A percentile compares a stretch with the other conserved stretches of the same genome.
Evolutionary conservation across 2,113 vertebrate species (phyloP).

Genomic region (Otolemur garnettii): DNA sequence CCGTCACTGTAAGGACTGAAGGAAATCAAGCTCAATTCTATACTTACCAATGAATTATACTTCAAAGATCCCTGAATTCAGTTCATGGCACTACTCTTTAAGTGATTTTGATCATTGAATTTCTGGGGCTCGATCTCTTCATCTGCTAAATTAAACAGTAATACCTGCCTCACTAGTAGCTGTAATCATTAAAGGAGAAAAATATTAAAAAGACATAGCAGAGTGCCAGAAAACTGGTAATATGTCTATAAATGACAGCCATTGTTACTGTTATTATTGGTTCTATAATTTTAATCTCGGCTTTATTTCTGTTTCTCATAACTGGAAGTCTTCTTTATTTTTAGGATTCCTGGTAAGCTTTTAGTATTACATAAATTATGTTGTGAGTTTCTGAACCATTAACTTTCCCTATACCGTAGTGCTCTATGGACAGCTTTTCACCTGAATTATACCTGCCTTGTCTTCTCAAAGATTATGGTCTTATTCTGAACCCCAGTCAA

Average conservation of each 20-base stretch:
- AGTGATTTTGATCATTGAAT: slow-evolving; percentile 45
- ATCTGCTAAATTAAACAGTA: slow-evolving; percentile 20
- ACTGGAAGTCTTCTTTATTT: background rate
- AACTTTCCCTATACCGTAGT: background rate
- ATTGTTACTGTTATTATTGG: background rate
- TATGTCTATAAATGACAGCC: background rate
- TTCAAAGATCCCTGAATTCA: slow-evolving; percentile 5
- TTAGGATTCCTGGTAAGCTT: background rate
- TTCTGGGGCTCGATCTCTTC: background rate
- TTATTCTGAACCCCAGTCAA: background rate
- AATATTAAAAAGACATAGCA: slow-evolving; percentile 17
- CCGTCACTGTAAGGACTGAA: background rate
- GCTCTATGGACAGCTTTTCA: background rate
- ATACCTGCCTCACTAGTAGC: background rate
- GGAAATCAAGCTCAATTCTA: slow-evolving; percentile 32
- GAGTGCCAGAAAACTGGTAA: background rate
- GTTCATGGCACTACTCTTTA: background rate
- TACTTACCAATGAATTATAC: slow-evolving; percentile 22
- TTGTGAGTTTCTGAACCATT: background rate
- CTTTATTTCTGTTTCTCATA: slow-evolving; percentile 16
- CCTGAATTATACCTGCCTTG: background rate
- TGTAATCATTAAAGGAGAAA: slow-evolving; percentile 49
- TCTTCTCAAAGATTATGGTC: background rate
- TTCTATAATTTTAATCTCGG: background rate
- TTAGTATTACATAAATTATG: background rate